A percentile compares a stretch with the other conserved stretches of the same genome.
Conservation (phyloP, 2,113 vertebrate genomes). For the Mus pahari region DNA sequence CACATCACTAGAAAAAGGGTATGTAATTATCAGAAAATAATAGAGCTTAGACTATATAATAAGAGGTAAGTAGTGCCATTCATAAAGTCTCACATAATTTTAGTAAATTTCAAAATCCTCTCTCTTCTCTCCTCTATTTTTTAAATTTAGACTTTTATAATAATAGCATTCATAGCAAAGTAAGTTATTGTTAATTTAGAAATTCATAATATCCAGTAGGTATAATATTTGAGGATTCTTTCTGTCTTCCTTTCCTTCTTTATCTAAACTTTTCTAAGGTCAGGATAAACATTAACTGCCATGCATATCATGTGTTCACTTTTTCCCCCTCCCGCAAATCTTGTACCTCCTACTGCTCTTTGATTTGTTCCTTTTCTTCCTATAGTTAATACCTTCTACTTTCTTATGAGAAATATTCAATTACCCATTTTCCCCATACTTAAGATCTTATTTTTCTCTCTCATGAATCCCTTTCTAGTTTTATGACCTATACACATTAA, state of each 20-base stretch:
- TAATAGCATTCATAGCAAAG: not conserved
- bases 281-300: not conserved
- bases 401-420: not conserved
- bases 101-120: not conserved
- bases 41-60: fast-evolving
- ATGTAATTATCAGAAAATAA: not conserved
- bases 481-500: not conserved
- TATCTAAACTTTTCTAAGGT: not conserved
- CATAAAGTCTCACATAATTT: not conserved
- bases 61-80: not conserved
- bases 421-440: not conserved
- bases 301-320: not conserved
- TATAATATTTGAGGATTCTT: not conserved
- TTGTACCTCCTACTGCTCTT: not conserved
- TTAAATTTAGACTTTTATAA: not conserved
- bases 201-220: not conserved
- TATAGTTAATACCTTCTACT: not conserved
- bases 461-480: not conserved
- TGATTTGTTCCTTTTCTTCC: not conserved
- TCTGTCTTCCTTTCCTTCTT: not conserved
- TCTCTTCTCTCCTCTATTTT: not conserved
- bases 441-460: not conserved
- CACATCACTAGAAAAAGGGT: not conserved
- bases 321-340: not conserved
- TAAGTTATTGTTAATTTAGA: not conserved